Conservation (phyloP, 2,797 vertebrate genomes). For the Prunella strophiata region DNA sequence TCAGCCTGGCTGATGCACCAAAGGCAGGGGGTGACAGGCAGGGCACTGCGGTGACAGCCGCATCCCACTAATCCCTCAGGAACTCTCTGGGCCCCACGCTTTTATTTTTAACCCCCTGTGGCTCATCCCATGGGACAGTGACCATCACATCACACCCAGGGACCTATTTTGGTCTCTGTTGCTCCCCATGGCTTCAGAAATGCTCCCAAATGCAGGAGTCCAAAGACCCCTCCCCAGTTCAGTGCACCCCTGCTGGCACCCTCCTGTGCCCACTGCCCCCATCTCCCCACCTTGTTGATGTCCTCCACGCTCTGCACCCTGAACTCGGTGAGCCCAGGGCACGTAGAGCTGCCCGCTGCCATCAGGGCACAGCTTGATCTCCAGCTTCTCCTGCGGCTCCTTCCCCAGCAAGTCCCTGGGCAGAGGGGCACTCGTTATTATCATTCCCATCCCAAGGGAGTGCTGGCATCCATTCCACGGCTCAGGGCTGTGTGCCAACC, state of each 20-base stretch:
- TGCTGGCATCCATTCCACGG: accelerated
- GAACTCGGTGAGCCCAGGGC: constrained; percentile 88
- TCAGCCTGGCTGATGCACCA: neutral
- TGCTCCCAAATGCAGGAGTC: neutral
- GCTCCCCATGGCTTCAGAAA: neutral
- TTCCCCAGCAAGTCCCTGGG: constrained; percentile 90
- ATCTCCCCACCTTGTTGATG: constrained; percentile 85
- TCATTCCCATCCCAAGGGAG: neutral
- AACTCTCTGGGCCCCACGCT: neutral
- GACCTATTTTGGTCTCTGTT: neutral
- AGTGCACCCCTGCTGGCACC: neutral
- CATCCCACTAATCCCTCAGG: neutral
- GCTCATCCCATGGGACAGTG: neutral
- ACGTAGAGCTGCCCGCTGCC: constrained; percentile 95
- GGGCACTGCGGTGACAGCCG: neutral
- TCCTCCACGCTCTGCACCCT: constrained; percentile 89
- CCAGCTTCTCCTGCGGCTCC: constrained; percentile 88
- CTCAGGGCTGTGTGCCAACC: neutral
- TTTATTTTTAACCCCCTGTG: constrained; percentile 31
- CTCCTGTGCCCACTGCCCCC: accelerated
- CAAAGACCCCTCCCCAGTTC: neutral
- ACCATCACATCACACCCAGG: neutral
- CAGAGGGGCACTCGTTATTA: neutral
- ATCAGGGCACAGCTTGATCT: constrained; percentile 93
- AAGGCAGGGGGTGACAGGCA: neutral